These are phyloP conservation scores for Dermatemys mawii DNA, from an alignment of 2,113 vertebrate genomes.

Conservation along the genomic window DNA sequence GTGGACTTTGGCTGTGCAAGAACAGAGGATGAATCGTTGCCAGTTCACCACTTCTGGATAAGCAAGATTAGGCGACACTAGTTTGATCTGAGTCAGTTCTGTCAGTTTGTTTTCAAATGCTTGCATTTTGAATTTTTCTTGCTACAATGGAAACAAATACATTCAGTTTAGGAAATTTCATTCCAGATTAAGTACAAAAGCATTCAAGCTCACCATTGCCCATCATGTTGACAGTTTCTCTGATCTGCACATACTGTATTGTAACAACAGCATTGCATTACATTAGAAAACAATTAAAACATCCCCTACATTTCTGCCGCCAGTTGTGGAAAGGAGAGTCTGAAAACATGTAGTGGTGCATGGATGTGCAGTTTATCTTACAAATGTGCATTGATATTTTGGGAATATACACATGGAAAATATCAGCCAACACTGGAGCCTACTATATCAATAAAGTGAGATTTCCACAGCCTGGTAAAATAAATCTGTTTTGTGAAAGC, in stretches of 20 bases:
- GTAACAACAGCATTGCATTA: neutral
- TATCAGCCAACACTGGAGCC: neutral
- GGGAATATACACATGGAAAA: neutral
- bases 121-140: neutral
- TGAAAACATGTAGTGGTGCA: neutral
- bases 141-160: neutral
- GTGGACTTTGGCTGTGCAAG: neutral
- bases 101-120: neutral
- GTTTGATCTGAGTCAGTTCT: neutral
- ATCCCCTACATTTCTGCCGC: neutral
- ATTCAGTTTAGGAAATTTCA: neutral
- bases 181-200: neutral
- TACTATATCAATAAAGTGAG: neutral
- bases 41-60: neutral
- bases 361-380: neutral
- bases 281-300: constrained; percentile 9
- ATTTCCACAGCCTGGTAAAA: neutral
- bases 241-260: neutral
- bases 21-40: neutral
- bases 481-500: neutral
- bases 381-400: neutral
- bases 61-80: neutral
- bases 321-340: neutral
- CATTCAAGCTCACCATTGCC: neutral
- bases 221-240: neutral